phyloP scores from a whole-genome alignment of 2,888 invertebrate genomes.

The Drosophila aldrichi region DNA sequence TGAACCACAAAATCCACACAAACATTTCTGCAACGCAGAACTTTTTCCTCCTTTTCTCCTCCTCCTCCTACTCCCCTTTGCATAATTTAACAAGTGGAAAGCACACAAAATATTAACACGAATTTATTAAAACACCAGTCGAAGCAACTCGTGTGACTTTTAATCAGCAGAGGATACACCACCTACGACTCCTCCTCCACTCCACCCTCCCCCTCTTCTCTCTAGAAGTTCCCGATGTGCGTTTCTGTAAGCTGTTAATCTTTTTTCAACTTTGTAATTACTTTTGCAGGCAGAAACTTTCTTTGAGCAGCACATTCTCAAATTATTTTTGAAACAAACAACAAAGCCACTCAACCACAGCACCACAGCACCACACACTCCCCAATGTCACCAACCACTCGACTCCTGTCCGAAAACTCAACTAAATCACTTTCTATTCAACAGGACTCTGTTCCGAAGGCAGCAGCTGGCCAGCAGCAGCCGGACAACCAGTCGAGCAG shows the following conservation, averaged over 20 bases:
- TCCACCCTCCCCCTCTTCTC: background rate
- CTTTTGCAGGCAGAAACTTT: conserved; percentile 77
- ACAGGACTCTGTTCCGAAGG: conserved; percentile 49
- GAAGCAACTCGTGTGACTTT: conserved; percentile 18
- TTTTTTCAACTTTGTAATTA: conserved; percentile 83
- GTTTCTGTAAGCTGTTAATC: conserved; percentile 76
- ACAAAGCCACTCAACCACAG: conserved; percentile 46
- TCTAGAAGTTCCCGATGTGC: conserved; percentile 8
- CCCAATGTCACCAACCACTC: conserved; percentile 31
- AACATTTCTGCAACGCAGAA: conserved; percentile 55
- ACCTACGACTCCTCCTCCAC: background rate
- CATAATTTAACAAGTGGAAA: conserved; percentile 54
- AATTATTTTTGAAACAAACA: conserved; percentile 59
- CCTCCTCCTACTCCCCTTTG: conserved; percentile 25
- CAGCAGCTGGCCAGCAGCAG: conserved; percentile 11
- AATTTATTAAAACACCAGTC: conserved; percentile 60
- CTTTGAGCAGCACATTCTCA: conserved; percentile 48
- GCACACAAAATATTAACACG: conserved; percentile 53
- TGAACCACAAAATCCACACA: conserved; percentile 64
- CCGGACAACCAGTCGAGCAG: conserved; percentile 23
- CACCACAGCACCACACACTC: conserved; percentile 31
- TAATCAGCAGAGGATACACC: background rate
- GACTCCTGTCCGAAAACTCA: conserved; percentile 54
- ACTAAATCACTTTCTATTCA: conserved; percentile 77
- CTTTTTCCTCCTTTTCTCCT: conserved; percentile 21